Evolutionary conservation across 1,140 invertebrate genomes (phyloP).

Genomic region (Druon quercuslanigerum): DNA sequence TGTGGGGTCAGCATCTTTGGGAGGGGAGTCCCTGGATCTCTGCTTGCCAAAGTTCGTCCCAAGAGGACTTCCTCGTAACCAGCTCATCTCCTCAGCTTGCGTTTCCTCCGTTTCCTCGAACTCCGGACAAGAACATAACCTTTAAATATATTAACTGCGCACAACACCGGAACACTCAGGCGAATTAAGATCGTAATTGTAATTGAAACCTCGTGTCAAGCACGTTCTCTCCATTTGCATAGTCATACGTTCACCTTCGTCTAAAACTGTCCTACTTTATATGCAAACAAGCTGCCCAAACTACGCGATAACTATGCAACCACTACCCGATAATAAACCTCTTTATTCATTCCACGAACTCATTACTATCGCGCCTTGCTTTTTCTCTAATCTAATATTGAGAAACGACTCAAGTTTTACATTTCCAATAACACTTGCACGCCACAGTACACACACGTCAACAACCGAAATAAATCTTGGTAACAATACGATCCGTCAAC

Average conservation of each 20-base stretch:
- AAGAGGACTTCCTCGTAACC: constrained; percentile 79
- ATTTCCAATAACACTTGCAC: too few species aligned
- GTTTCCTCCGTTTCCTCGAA: constrained; percentile 2
- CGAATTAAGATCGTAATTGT: neutral
- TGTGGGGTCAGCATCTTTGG: constrained; percentile 82
- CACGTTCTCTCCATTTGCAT: neutral
- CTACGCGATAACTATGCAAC: constrained; percentile 12
- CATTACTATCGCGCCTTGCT: neutral
- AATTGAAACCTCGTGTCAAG: neutral
- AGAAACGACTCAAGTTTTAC: too few species aligned
- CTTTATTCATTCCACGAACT: constrained; percentile 11
- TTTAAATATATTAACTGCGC: neutral
- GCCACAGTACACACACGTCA: too few species aligned
- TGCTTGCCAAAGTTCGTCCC: constrained; percentile 76
- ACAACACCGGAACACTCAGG: neutral
- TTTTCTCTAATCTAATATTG: too few species aligned
- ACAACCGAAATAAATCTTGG: too few species aligned
- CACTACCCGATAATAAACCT: neutral
- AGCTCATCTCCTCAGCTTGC: constrained; percentile 77
- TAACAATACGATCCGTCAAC: too few species aligned
- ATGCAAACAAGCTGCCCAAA: neutral
- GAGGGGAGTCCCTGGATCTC: constrained; percentile 70
- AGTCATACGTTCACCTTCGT: neutral
- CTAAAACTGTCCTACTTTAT: neutral
- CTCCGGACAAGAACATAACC: neutral